Conservation (phyloP, 2,113 vertebrate species). For the Actenoides hombroni region DNA sequence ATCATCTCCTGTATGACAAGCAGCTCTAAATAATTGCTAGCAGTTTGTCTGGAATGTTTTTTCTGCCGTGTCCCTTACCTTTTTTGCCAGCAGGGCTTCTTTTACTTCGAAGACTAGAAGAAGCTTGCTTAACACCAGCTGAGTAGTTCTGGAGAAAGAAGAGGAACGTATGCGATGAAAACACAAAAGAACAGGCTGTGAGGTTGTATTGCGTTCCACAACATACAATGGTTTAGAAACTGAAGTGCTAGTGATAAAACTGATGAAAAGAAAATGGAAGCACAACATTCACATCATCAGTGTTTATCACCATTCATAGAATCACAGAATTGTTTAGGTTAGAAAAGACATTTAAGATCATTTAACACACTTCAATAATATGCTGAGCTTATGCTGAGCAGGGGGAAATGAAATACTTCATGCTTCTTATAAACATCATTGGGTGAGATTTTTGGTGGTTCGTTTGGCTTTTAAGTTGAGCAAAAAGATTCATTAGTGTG, state of each 20-base stretch:
- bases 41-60: neutral
- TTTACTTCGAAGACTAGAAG: neutral
- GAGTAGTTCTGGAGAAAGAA: neutral
- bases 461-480: neutral
- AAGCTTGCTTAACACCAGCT: neutral
- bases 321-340: too few relatives aligned
- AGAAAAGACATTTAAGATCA: neutral
- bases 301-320: neutral
- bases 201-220: neutral
- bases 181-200: neutral
- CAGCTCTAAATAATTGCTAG: neutral
- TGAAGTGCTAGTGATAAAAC: neutral
- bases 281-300: neutral
- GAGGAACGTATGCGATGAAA: neutral
- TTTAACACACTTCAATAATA: neutral
- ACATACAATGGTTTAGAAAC: neutral
- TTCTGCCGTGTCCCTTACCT: neutral
- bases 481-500: neutral
- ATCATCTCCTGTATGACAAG: neutral
- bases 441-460: neutral
- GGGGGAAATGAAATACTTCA: neutral
- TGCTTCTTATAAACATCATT: rapidly evolving
- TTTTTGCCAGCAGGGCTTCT: neutral
- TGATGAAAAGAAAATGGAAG: neutral
- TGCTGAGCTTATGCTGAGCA: neutral